phyloP scores from a whole-genome alignment of 2,113 vertebrate species.

The Chamaetylas fuelleborni region DNA sequence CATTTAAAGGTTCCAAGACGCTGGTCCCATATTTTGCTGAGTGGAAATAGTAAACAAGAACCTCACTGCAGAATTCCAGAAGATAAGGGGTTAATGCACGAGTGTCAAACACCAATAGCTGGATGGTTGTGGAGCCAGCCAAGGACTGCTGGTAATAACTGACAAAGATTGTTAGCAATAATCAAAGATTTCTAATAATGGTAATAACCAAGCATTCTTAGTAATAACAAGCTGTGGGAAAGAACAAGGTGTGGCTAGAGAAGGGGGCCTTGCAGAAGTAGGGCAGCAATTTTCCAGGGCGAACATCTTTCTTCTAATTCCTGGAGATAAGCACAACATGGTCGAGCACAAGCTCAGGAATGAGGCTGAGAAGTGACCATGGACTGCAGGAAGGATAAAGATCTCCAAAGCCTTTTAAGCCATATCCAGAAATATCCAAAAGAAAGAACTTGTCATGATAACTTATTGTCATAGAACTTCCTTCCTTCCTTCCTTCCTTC shows the following conservation, averaged over 20 bases:
- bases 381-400: neutral
- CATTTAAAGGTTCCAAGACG: neutral
- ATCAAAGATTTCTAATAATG: neutral
- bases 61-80: neutral
- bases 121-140: neutral
- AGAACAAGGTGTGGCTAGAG: neutral
- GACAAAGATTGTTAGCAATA: neutral
- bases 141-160: neutral
- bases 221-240: fast-evolving
- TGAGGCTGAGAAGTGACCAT: no score
- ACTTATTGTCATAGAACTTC: no score
- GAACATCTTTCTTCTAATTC: no score
- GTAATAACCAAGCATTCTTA: neutral
- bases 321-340: no score
- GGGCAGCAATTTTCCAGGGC: no score
- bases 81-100: neutral
- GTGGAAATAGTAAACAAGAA: neutral
- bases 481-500: no score
- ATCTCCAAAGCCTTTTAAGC: neutral
- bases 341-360: no score
- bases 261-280: neutral
- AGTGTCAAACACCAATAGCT: neutral
- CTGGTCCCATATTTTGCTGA: neutral
- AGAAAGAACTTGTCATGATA: no score
- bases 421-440: no score